Evolutionary conservation across 1,140 invertebrate species (phyloP).

Genomic region (Lethrus apterus): DNA sequence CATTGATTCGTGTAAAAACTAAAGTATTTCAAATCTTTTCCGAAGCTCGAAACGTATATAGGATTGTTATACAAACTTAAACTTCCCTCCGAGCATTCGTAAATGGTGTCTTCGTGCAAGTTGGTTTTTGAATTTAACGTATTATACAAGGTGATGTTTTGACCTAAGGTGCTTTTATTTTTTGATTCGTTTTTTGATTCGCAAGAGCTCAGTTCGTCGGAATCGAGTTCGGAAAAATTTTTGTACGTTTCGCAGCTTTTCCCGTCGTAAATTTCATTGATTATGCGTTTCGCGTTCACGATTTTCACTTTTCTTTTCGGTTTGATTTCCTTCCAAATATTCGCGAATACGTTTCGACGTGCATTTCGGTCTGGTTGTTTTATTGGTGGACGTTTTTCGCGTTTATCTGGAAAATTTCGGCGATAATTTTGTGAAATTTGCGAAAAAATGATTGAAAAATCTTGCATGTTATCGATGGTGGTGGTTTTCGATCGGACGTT

Average conservation of each 20-base stretch:
- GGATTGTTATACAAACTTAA: constrained; percentile 35
- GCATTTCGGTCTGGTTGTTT: not conserved
- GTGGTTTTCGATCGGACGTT: constrained; percentile 2
- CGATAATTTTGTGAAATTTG: constrained; percentile 33
- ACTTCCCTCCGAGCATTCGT: constrained; percentile 37
- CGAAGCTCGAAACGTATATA: constrained; percentile 27
- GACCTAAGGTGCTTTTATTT: constrained; percentile 21
- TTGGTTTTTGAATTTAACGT: constrained; percentile 33
- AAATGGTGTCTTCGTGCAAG: constrained; percentile 34
- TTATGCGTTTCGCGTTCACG: constrained; percentile 26
- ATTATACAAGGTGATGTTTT: constrained; percentile 30
- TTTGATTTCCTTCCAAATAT: constrained; percentile 13
- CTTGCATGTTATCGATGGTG: constrained; percentile 8
- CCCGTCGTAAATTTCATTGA: constrained; percentile 25
- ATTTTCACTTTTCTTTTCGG: constrained; percentile 17
- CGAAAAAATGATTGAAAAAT: constrained; percentile 24
- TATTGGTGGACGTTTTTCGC: not conserved
- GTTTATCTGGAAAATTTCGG: constrained; percentile 24
- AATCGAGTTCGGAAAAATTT: constrained; percentile 3
- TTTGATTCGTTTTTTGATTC: constrained; percentile 6
- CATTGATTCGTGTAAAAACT: constrained; percentile 24
- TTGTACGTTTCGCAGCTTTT: not conserved
- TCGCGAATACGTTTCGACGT: constrained; percentile 4
- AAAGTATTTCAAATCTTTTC: constrained; percentile 11
- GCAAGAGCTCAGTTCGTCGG: not conserved